These are phyloP conservation scores for Morinoia aosen DNA, from an alignment of 2,888 invertebrate genomes.

Conservation along the genomic window DNA sequence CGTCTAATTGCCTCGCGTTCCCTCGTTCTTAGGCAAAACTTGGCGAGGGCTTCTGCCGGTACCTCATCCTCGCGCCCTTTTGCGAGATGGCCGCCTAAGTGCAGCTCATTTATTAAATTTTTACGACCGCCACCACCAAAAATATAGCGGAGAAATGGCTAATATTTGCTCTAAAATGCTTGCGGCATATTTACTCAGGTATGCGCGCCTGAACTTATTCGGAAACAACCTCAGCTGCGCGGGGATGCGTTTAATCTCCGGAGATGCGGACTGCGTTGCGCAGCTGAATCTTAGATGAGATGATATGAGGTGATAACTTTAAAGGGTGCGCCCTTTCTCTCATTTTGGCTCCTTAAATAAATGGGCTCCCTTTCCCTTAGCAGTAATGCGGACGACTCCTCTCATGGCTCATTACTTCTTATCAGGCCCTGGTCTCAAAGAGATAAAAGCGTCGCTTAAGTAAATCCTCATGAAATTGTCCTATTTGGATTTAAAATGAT, in stretches of 20 bases:
- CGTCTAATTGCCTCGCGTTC: conserved; percentile 40
- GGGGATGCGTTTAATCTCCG: conserved; percentile 27
- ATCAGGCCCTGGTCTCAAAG: background rate
- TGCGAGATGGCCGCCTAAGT: conserved; percentile 62
- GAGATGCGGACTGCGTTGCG: conserved; percentile 20
- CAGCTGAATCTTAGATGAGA: background rate
- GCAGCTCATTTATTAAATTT: conserved; percentile 56
- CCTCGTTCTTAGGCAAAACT: conserved; percentile 28
- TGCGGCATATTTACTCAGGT: conserved; percentile 38
- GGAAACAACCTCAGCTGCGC: conserved; percentile 37
- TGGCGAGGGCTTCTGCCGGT: conserved; percentile 28
- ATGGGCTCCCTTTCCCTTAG: background rate
- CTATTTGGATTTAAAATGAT: background rate
- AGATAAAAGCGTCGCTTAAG: background rate
- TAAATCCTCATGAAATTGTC: background rate
- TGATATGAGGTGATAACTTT: conserved; percentile 28
- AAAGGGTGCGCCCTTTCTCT: conserved; percentile 20
- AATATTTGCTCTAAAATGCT: conserved; percentile 48
- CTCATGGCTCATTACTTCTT: background rate
- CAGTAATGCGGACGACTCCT: background rate
- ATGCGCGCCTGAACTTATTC: conserved; percentile 33
- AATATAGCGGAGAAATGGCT: conserved; percentile 48
- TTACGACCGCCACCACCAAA: conserved; percentile 34
- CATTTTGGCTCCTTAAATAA: background rate
- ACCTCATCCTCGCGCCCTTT: conserved; percentile 58